Evolutionary conservation across 2,113 vertebrate species (phyloP).

Genomic region (Scopus umbretta): DNA sequence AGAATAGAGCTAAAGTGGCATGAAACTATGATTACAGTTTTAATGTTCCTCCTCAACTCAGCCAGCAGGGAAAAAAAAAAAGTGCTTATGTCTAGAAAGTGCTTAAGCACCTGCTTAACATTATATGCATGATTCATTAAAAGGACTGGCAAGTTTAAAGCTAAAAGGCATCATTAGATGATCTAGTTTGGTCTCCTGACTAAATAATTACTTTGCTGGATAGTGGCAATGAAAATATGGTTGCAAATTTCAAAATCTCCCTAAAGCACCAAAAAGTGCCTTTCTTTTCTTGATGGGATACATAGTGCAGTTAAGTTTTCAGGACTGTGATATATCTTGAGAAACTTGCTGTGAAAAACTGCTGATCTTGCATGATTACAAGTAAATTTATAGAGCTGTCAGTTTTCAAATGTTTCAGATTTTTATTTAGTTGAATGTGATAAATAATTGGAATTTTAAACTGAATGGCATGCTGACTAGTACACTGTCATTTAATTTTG

Average conservation of each 20-base stretch:
- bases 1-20: not conserved
- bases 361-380: not conserved
- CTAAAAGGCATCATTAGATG: not conserved
- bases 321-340: not conserved
- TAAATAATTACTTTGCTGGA: not conserved
- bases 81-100: not conserved
- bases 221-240: not conserved
- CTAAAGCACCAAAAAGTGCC: not conserved
- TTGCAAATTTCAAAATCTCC: not conserved
- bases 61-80: not conserved
- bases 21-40: not conserved
- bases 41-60: not conserved
- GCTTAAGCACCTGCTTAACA: not conserved
- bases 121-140: not conserved
- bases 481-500: not conserved
- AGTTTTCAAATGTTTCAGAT: not conserved
- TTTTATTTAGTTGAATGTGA: not conserved
- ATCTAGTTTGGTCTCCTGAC: not conserved
- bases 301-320: not conserved
- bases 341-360: not conserved
- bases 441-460: not conserved
- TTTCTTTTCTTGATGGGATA: not conserved
- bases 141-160: not conserved
- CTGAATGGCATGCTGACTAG: not conserved
- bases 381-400: not conserved